Percentiles rank a stretch among this genome's conserved stretches.
phyloP scores from a whole-genome alignment of 2,797 vertebrate species.

The Dromococcyx pavoninus region DNA sequence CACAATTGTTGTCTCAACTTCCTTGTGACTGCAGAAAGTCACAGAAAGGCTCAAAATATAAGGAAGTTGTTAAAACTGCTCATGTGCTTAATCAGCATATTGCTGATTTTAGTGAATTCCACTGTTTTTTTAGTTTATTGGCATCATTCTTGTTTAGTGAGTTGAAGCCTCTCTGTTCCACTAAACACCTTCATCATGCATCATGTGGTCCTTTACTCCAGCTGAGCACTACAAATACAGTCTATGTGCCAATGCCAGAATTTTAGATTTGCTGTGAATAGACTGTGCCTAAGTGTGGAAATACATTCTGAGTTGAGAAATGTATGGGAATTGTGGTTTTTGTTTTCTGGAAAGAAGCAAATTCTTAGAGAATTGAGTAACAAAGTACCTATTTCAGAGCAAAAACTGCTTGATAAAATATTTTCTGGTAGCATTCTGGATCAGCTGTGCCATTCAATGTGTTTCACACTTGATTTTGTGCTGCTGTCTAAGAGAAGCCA shows the following conservation, averaged over 20 bases:
- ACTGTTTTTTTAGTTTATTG: neutral
- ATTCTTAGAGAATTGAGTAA: slow-evolving; percentile 37
- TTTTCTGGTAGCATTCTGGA: slow-evolving; percentile 28
- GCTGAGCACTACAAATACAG: neutral
- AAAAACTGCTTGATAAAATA: slow-evolving; percentile 39
- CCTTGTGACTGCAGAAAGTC: neutral
- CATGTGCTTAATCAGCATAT: neutral
- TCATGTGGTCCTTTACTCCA: neutral
- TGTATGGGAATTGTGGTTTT: neutral
- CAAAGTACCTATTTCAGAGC: slow-evolving; percentile 43
- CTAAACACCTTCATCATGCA: neutral
- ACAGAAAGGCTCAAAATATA: neutral
- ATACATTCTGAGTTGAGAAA: slow-evolving; percentile 12
- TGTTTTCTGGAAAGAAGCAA: slow-evolving; percentile 34
- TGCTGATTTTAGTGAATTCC: neutral
- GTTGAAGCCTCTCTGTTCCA: neutral
- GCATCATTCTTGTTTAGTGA: neutral
- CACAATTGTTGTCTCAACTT: neutral
- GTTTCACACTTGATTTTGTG: slow-evolving; percentile 27
- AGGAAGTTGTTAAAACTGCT: neutral
- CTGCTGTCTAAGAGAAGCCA: slow-evolving; percentile 42
- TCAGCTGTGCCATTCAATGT: neutral
- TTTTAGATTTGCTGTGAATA: neutral
- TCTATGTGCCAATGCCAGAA: neutral
- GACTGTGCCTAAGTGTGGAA: neutral